Evolutionary conservation across 2,888 invertebrate genomes (phyloP).

Genomic region (Lasioglossum pauxillum): DNA sequence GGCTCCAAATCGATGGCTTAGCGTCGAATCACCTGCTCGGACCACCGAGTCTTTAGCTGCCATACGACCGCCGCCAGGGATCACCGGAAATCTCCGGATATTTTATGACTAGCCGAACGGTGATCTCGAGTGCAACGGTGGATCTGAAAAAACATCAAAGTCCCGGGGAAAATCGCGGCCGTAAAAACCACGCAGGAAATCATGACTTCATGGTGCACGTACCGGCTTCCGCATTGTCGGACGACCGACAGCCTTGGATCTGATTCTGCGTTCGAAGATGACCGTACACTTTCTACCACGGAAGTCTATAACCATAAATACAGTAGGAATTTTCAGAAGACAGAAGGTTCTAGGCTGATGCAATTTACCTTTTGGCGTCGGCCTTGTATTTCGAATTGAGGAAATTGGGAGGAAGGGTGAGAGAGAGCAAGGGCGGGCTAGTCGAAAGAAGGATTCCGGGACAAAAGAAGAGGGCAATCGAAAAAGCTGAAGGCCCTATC

Average conservation of each 20-base stretch:
- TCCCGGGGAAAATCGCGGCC: conserved; percentile 30
- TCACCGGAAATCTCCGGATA: conserved; percentile 64
- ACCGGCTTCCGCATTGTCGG: background rate
- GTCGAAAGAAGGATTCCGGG: conserved; percentile 26
- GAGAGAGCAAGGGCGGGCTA: conserved; percentile 11
- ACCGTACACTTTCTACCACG: background rate
- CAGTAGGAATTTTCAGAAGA: background rate
- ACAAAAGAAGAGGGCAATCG: conserved; percentile 49
- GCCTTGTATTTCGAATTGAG: background rate
- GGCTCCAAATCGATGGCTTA: conserved; percentile 55
- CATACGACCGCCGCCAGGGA: conserved; percentile 63
- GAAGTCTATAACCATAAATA: background rate
- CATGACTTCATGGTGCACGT: conserved; percentile 4
- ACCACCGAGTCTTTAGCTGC: conserved; percentile 57
- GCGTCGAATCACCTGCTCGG: conserved; percentile 48
- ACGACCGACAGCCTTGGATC: background rate
- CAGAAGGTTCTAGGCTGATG: background rate
- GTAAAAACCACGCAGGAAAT: conserved; percentile 30
- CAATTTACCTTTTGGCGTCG: background rate
- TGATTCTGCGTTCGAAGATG: background rate
- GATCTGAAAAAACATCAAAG: conserved; percentile 25
- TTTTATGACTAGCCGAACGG: conserved; percentile 64
- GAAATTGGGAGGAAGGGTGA: background rate
- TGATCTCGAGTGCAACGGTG: conserved; percentile 56
- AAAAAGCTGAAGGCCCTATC: conserved; percentile 41